These are phyloP conservation scores for Cassiopea xamachana DNA, from an alignment of 30 jellyfish, hydroid and myxozoan species.

Conservation along the genomic window DNA sequence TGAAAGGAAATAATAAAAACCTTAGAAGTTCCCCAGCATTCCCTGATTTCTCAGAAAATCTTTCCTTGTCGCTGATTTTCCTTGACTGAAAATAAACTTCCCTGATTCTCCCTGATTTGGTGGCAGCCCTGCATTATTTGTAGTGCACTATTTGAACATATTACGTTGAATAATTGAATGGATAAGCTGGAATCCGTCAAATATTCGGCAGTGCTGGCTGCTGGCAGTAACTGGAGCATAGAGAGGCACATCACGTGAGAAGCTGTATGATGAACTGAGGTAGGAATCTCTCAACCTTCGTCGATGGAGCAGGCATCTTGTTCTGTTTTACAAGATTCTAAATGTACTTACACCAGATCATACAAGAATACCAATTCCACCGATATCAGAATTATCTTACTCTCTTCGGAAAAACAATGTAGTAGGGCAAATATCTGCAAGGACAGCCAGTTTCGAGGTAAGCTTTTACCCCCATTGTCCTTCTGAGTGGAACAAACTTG, in stretches of 20 bases:
- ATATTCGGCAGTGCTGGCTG: slow-evolving; percentile 10
- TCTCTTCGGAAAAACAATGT: slow-evolving; percentile 8
- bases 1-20: no score
- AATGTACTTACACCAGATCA: slow-evolving; percentile 5
- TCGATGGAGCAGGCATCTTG: slow-evolving; percentile 27
- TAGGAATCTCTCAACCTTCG: slow-evolving; percentile 25
- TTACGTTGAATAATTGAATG: slow-evolving; percentile 3
- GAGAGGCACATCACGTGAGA: slow-evolving; percentile 30
- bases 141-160: no score
- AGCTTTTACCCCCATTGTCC: not conserved
- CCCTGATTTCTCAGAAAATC: no score
- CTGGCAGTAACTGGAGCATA: not conserved
- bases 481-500: slow-evolving; percentile 3
- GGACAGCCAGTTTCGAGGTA: slow-evolving; percentile 10
- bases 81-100: no score
- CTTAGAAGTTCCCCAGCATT: no score
- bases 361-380: slow-evolving; percentile 27
- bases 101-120: no score
- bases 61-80: no score
- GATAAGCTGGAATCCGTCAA: slow-evolving; percentile 7
- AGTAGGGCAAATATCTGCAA: slow-evolving; percentile 15
- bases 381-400: not conserved
- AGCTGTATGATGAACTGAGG: slow-evolving; percentile 14
- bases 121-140: no score
- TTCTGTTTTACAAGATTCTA: slow-evolving; percentile 19